Percentiles rank a stretch among this genome's conserved stretches.
phyloP scores from a whole-genome alignment of 1,140 invertebrate species.

The Subanguina moxae region DNA sequence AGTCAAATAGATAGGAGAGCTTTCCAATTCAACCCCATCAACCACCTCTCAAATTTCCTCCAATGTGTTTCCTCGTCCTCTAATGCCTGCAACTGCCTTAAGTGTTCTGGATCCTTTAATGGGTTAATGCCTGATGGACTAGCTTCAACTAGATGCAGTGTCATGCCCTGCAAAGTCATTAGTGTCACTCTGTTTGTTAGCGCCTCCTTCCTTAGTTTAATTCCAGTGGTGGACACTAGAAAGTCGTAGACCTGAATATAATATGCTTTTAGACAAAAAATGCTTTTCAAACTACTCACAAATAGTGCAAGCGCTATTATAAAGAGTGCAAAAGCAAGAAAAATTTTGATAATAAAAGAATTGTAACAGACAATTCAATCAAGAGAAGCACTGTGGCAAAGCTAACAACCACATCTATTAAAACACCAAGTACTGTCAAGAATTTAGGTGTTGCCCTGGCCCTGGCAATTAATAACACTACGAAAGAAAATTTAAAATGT shows the following conservation, averaged over 20 bases:
- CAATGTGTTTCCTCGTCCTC: constrained; percentile 24
- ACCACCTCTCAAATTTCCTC: constrained; percentile 44
- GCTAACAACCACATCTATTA: too few relatives aligned
- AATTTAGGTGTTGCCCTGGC: too few relatives aligned
- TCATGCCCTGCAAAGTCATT: constrained; percentile 25
- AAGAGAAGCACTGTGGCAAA: too few relatives aligned
- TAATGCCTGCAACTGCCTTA: constrained; percentile 21
- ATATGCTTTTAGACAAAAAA: constrained; percentile 8
- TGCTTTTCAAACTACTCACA: not conserved
- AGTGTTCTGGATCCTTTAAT: constrained; percentile 18
- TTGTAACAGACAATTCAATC: too few relatives aligned
- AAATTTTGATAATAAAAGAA: too few relatives aligned
- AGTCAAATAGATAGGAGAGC: constrained; percentile 27
- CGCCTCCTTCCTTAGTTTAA: constrained; percentile 32
- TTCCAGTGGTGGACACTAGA: constrained; percentile 34
- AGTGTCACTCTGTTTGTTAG: constrained; percentile 35
- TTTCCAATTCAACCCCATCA: constrained; percentile 48
- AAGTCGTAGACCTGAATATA: constrained; percentile 35
- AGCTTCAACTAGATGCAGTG: constrained; percentile 31
- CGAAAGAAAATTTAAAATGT: too few relatives aligned
- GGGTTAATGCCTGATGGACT: constrained; percentile 35
- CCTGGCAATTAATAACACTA: too few relatives aligned
- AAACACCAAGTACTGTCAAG: too few relatives aligned
- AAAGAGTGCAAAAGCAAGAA: too few relatives aligned
- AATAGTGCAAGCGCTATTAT: not conserved